Base-by-base conservation (phyloP, 2,888 invertebrate genomes). In the Habrosyne pyritoides region DNA sequence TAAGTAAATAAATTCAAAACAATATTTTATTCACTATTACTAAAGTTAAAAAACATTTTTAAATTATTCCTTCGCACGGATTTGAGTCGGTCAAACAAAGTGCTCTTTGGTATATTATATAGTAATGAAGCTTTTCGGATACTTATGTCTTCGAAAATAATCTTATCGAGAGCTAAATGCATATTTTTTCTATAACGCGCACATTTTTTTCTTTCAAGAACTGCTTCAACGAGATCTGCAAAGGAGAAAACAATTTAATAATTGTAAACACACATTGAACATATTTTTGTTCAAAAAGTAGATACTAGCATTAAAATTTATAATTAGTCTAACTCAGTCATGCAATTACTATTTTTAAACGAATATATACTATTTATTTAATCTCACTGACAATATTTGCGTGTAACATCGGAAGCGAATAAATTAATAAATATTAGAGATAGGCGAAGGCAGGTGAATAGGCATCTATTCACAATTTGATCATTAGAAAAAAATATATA, bases 71-170 rank as follows among this genome's bases (percentile, higher is more conserved):
- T 52, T 10, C 52, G 24, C 28, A 53, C 28, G 4, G 22, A 24
- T 47, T 64, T 57, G 0, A 71, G 54, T 55, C 56, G 67, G 36
- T 71, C 71, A 30, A 61, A 66, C n/a, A 71, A 54, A 2, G 71
- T 71, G 53, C 71, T 71, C 55, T 64, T 71, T 51, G 71, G 71
- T 57, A 71, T 62, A 36, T 63, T 60, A 21, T 69, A 71, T 10
- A 66, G n/a, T 22, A 64, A 1, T 1, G 71, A 67, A 14, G 71
- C 71, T 46, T 62, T 53, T 46, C 69, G 57, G 5, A 71, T 33
- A 46, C 69, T 69, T 6, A 69, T 61, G 50, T 69, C 64, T 47
- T 71, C 71, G 12, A 54, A 49, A 21, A 56, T 54, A 53, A 71
- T 64, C 53, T 64, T 69, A 8, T 63, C 59, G 2, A 71, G 50